Percentiles rank a stretch among this genome's conserved stretches.
Conservation (phyloP, 2,113 vertebrate genomes). For the Panthera uncia region DNA sequence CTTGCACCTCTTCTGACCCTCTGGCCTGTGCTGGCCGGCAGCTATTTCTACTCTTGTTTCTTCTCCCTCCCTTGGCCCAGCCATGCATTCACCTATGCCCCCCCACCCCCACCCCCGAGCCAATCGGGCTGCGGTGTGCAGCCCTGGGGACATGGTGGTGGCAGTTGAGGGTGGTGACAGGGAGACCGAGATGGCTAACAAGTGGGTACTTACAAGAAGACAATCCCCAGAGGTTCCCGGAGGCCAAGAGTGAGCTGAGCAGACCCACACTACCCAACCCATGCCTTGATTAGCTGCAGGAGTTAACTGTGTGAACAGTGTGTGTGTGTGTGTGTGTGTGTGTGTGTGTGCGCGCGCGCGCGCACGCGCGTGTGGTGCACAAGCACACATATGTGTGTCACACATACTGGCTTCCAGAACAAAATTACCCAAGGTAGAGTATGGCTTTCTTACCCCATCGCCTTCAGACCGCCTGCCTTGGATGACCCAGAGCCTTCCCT, state of each 20-base stretch:
- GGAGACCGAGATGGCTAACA: background rate
- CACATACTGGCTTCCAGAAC: background rate
- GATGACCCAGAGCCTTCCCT: background rate
- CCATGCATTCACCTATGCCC: background rate
- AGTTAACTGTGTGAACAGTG: background rate
- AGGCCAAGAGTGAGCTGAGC: background rate
- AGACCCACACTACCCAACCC: background rate
- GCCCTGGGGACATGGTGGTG: background rate
- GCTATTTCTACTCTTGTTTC: background rate
- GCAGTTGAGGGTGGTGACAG: background rate
- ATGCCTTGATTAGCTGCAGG: background rate
- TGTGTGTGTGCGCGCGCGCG: too few relatives aligned
- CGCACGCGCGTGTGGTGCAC: accelerated
- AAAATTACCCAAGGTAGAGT: background rate
- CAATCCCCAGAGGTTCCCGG: background rate
- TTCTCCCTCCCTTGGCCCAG: background rate
- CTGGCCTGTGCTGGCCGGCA: background rate
- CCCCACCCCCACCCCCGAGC: background rate
- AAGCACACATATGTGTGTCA: background rate
- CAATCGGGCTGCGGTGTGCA: background rate
- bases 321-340: background rate
- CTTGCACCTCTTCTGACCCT: background rate
- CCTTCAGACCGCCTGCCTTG: background rate
- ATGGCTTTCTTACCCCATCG: background rate
- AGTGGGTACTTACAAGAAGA: background rate